A percentile compares a stretch with the other conserved stretches of the same genome.
Conservation (phyloP, 2,113 vertebrate species). For the Erpornis zantholeuca region DNA sequence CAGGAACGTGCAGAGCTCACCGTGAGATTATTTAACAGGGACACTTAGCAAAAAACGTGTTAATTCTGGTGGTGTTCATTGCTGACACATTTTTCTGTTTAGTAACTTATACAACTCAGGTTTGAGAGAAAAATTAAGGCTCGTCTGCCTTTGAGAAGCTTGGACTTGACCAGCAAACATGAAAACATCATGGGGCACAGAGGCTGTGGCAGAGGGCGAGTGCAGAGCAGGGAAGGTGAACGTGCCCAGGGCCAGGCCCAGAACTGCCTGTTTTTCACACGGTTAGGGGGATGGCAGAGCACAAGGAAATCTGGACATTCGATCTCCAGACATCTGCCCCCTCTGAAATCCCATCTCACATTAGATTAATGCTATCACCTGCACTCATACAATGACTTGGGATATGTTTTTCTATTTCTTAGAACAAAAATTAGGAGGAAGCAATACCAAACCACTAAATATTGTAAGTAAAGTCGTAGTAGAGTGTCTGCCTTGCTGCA, state of each 20-base stretch:
- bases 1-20: accelerated
- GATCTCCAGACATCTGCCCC: not conserved
- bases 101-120: not conserved
- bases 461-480: not conserved
- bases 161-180: not conserved
- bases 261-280: not conserved
- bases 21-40: accelerated
- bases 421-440: not conserved
- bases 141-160: not conserved
- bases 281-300: not conserved
- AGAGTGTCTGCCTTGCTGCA: not conserved
- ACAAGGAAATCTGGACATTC: not conserved
- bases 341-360: not conserved
- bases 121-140: not conserved
- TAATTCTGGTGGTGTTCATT: not conserved
- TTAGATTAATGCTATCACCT: not conserved
- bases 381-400: not conserved
- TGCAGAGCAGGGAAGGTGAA: not conserved
- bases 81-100: not conserved
- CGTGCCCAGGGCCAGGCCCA: not conserved
- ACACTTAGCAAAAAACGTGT: accelerated
- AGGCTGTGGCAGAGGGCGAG: not conserved
- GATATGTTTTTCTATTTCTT: not conserved
- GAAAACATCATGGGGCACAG: not conserved
- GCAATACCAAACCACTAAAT: not conserved